Evolutionary conservation across 1,140 invertebrate species (phyloP).

Genomic region (Bombus impatiens): DNA sequence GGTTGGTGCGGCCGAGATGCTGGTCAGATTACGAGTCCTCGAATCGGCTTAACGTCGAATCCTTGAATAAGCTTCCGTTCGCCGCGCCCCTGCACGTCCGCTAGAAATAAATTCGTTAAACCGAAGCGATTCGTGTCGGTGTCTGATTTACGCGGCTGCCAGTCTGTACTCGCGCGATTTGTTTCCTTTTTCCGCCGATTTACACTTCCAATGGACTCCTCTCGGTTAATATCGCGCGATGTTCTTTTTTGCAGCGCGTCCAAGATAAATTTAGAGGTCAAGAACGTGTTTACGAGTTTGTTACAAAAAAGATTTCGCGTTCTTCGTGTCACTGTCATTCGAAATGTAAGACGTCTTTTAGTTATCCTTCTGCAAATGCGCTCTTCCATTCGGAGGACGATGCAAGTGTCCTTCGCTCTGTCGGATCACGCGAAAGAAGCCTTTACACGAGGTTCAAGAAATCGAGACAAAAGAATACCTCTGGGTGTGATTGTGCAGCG

Average conservation of each 20-base stretch:
- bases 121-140: neutral
- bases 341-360: neutral
- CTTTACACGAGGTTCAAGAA: too few species aligned
- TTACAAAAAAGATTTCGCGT: neutral
- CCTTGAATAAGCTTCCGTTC: constrained; percentile 12
- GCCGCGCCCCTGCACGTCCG: neutral
- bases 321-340: neutral
- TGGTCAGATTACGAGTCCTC: constrained; percentile 9
- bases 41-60: constrained; percentile 2
- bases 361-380: too few species aligned
- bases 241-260: too few species aligned
- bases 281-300: neutral
- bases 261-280: neutral
- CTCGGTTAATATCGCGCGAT: neutral
- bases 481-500: too few species aligned
- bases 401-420: too few species aligned
- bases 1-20: neutral
- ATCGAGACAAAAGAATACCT: too few species aligned
- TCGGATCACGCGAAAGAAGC: too few species aligned
- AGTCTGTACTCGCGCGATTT: neutral
- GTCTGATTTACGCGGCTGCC: neutral
- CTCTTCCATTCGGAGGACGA: too few species aligned
- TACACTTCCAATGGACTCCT: neutral
- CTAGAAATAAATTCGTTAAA: constrained; percentile 40
- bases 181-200: neutral